Evolutionary conservation across 2,888 invertebrate species (phyloP).

Genomic region (Drosophila longiperda): DNA sequence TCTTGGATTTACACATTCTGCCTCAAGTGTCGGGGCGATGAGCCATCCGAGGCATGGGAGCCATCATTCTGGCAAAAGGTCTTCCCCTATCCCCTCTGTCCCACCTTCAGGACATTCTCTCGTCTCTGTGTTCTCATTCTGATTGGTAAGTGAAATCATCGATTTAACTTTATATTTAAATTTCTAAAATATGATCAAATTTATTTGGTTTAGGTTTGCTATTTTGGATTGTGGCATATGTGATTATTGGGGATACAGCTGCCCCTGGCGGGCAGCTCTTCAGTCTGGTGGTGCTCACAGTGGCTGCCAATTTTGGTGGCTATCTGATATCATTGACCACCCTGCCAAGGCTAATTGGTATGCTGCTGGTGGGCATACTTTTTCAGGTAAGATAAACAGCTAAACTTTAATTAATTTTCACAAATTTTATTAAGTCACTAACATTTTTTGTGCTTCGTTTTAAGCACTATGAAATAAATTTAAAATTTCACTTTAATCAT

Average conservation of each 20-base stretch:
- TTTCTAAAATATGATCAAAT: neutral
- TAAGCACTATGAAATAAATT: neutral
- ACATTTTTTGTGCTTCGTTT: neutral
- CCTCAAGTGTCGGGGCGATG: constrained; percentile 91
- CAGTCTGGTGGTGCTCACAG: constrained; percentile 90
- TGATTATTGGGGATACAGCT: constrained; percentile 91
- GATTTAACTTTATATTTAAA: fast-evolving
- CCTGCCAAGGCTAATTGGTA: constrained; percentile 93
- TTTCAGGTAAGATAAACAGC: constrained; percentile 85
- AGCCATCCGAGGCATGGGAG: constrained; percentile 92
- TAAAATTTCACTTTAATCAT: neutral
- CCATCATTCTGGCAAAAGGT: constrained; percentile 92
- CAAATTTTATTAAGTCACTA: neutral
- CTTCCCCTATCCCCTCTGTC: constrained; percentile 94
- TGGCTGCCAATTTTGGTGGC: constrained; percentile 93
- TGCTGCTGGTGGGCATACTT: constrained; percentile 93
- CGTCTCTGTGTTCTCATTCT: constrained; percentile 90
- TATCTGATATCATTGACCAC: constrained; percentile 92
- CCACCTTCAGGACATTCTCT: constrained; percentile 93
- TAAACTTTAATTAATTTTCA: neutral
- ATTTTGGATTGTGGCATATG: constrained; percentile 91
- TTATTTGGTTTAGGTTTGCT: constrained; percentile 86
- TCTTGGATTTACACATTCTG: constrained; percentile 95
- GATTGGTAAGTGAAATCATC: constrained; percentile 86
- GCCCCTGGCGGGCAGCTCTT: constrained; percentile 94